A percentile compares a stretch with the other conserved stretches of the same genome.
These are phyloP conservation scores for Sialis lutaria DNA, from an alignment of 2,888 invertebrate species.

Conservation along the genomic window DNA sequence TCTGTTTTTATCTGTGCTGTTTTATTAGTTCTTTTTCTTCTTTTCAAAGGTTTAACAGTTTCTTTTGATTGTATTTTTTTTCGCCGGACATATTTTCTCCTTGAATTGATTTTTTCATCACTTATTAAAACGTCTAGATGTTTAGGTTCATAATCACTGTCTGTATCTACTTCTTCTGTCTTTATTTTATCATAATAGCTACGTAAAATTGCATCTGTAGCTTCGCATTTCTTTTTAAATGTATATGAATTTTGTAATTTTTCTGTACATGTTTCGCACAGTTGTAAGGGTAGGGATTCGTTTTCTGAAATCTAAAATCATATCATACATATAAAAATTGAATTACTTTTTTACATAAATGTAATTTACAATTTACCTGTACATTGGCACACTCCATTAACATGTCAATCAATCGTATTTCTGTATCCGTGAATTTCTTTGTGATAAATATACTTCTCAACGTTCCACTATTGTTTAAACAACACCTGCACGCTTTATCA, in stretches of 20 bases:
- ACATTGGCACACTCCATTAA: constrained; percentile 1
- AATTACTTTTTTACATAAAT: not conserved
- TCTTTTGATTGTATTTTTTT: not conserved
- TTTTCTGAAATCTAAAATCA: not conserved
- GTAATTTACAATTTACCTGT: not conserved
- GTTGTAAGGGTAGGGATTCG: not conserved
- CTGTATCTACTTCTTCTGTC: not conserved
- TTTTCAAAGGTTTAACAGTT: not conserved
- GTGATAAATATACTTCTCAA: no score
- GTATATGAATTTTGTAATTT: not conserved
- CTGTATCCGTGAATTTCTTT: no score
- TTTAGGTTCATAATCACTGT: no score
- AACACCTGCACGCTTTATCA: no score
- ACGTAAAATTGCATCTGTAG: not conserved
- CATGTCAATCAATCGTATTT: not conserved
- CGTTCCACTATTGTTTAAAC: no score
- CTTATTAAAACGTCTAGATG: no score
- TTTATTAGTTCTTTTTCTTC: not conserved
- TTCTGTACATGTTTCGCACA: not conserved
- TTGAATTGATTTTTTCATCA: no score
- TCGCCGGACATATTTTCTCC: not conserved
- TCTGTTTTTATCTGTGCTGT: not conserved
- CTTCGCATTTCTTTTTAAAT: constrained; percentile 1
- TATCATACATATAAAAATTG: not conserved
- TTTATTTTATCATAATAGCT: not conserved